A percentile compares a stretch with the other conserved stretches of the same genome.
Conservation (phyloP, 2,113 vertebrate species). For the Colistium nudipinnis region DNA sequence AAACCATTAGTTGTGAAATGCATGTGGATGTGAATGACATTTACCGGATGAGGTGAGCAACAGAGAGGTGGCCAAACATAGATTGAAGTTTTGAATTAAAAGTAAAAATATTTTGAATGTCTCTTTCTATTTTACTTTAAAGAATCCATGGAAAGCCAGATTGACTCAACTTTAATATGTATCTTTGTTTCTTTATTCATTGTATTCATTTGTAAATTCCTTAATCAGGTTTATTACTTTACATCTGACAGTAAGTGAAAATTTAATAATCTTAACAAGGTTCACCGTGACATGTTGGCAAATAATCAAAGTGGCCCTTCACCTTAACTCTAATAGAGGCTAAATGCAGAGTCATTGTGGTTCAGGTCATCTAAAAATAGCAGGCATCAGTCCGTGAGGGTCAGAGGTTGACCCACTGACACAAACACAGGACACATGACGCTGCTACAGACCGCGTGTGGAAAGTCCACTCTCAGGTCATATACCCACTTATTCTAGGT, state of each 20-base stretch:
- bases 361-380: constrained; percentile 81
- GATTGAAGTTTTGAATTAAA: not conserved
- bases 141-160: not conserved
- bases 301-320: constrained; percentile 65
- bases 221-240: not conserved
- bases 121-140: too few relatives aligned
- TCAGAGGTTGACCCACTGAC: constrained; percentile 33
- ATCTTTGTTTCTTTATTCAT: not conserved
- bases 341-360: constrained; percentile 32
- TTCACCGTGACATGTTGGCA: constrained; percentile 29
- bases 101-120: not conserved
- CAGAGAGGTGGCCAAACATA: not conserved
- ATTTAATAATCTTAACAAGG: constrained; percentile 13
- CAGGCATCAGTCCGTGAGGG: constrained; percentile 27
- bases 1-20: constrained; percentile 29
- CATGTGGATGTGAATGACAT: constrained; percentile 5
- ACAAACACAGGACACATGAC: not conserved
- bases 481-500: not conserved
- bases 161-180: not conserved
- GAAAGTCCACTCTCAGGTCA: constrained; percentile 47
- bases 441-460: not conserved
- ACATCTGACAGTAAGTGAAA: not conserved
- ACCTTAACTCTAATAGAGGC: constrained; percentile 24
- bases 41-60: not conserved
- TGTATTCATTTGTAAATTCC: not conserved